phyloP scores from a whole-genome alignment of 2,797 vertebrate genomes.

The Pristis pectinata region DNA sequence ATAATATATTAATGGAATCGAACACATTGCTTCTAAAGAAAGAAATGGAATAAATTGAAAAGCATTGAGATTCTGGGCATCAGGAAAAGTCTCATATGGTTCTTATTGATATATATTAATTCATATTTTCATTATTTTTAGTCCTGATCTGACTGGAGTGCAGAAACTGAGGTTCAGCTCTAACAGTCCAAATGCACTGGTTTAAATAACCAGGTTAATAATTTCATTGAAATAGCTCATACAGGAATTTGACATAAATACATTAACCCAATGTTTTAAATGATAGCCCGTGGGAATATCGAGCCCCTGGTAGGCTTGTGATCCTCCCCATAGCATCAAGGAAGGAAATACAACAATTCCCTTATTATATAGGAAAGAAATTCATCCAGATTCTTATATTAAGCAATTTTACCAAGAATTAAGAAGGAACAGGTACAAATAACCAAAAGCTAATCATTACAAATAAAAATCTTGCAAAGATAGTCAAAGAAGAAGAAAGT shows the following conservation, averaged over 20 bases:
- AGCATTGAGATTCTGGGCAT: neutral
- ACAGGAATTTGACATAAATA: neutral
- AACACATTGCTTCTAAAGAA: constrained; percentile 17
- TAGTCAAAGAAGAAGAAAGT: neutral
- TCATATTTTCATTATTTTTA: neutral
- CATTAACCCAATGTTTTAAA: neutral
- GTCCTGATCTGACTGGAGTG: neutral
- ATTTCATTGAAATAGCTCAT: neutral
- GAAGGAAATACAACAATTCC: too few relatives aligned
- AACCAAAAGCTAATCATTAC: neutral
- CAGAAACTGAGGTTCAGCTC: too few relatives aligned
- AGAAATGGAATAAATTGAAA: constrained; percentile 6
- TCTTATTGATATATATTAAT: constrained; percentile 13
- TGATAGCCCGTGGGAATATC: neutral
- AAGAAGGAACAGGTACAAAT: neutral
- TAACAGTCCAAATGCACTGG: neutral
- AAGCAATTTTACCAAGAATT: neutral
- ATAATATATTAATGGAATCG: constrained; percentile 32
- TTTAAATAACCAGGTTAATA: neutral
- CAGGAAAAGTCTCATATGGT: constrained; percentile 22
- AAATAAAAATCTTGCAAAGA: neutral
- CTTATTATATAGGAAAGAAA: neutral
- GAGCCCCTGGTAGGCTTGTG: neutral
- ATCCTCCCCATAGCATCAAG: neutral
- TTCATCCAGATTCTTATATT: neutral